A percentile compares a stretch with the other conserved stretches of the same genome.
Conservation (phyloP, 2,113 vertebrate species). For the Edolisoma coerulescens region DNA sequence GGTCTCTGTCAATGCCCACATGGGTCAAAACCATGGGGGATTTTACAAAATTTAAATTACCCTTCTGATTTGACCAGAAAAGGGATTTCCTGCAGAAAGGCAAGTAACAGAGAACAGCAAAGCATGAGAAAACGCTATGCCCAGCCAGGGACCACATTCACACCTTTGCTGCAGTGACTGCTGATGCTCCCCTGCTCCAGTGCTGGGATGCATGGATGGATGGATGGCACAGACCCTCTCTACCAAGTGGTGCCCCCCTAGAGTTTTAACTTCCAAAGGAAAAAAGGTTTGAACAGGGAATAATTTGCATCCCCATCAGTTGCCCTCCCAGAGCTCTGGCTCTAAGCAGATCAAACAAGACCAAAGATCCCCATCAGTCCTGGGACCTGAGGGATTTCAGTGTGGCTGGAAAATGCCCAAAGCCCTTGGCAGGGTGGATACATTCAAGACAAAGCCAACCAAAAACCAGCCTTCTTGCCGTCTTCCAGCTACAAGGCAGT, state of each 20-base stretch:
- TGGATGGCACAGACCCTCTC: background rate
- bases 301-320: background rate
- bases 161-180: background rate
- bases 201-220: rapidly evolving
- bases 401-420: background rate
- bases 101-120: background rate
- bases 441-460: background rate
- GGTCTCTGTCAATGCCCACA: background rate
- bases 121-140: background rate
- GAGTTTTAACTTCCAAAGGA: background rate
- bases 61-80: background rate
- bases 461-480: background rate
- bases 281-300: background rate
- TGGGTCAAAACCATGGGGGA: background rate
- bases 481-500: background rate
- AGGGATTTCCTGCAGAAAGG: background rate
- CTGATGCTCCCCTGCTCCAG: background rate
- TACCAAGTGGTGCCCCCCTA: background rate
- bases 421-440: rapidly evolving
- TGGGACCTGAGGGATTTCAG: background rate
- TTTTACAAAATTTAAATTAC: background rate
- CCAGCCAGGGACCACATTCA: rapidly evolving
- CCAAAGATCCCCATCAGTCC: background rate
- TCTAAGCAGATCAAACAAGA: background rate
- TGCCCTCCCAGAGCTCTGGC: no score